A percentile compares a stretch with the other conserved stretches of the same genome.
Conservation (phyloP, 2,888 invertebrate genomes). For the Hirtodrosophila alboralis region DNA sequence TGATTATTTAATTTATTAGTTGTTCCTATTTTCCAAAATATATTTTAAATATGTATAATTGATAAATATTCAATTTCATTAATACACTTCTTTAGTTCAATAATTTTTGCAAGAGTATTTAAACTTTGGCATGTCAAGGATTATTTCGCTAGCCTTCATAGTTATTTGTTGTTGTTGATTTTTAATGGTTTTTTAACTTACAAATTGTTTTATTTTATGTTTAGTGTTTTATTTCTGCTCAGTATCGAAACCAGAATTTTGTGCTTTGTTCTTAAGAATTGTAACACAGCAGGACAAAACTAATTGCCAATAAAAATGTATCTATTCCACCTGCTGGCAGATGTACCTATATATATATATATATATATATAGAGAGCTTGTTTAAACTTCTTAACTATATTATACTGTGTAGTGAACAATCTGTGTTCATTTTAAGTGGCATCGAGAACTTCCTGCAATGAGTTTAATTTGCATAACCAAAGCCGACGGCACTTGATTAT, state of each 20-base stretch:
- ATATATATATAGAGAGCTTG: too few relatives aligned
- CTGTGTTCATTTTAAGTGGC: background rate
- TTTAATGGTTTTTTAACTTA: background rate
- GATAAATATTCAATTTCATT: too few relatives aligned
- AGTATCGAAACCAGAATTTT: background rate
- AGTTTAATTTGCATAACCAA: constrained; percentile 43
- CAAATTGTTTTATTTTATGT: constrained; percentile 1
- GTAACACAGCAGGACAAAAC: constrained; percentile 9
- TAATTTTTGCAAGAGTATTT: too few relatives aligned
- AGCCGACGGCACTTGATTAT: constrained; percentile 10
- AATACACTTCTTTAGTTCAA: too few relatives aligned
- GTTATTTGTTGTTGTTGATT: background rate
- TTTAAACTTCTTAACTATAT: background rate
- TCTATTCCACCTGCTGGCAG: constrained; percentile 1
- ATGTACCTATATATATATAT: too few relatives aligned
- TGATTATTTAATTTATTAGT: too few relatives aligned
- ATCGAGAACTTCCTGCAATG: constrained; percentile 12
- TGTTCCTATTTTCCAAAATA: too few relatives aligned
- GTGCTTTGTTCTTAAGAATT: background rate
- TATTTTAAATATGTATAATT: too few relatives aligned
- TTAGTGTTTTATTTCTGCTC: background rate
- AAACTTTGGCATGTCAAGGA: too few relatives aligned
- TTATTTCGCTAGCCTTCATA: background rate
- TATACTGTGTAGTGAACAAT: constrained; percentile 8
- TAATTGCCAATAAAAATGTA: constrained; percentile 11